These are phyloP conservation scores for Alcedo quadribrachys DNA, from an alignment of 2,797 vertebrate genomes.

Conservation along the genomic window DNA sequence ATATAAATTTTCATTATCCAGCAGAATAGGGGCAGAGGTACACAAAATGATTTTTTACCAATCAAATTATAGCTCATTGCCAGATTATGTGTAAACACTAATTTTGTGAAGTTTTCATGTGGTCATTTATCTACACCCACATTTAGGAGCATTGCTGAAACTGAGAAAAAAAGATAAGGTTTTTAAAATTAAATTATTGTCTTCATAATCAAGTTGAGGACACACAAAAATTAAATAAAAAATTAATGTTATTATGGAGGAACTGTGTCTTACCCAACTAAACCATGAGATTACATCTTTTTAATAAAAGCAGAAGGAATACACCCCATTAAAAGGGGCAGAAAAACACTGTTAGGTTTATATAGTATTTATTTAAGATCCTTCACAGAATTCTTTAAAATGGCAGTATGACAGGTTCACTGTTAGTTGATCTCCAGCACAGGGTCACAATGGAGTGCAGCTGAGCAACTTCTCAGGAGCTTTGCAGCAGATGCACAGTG, in stretches of 20 bases:
- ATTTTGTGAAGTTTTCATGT: conserved; percentile 86
- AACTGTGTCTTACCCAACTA: conserved; percentile 66
- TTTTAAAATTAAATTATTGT: conserved; percentile 80
- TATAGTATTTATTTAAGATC: neutral
- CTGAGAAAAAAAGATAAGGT: conserved; percentile 70
- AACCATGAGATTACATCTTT: conserved; percentile 47
- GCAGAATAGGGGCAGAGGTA: conserved; percentile 87
- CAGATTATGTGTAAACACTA: conserved; percentile 85
- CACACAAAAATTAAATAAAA: conserved; percentile 78
- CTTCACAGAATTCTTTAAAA: neutral
- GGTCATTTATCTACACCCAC: conserved; percentile 84
- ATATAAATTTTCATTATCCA: conserved; percentile 90
- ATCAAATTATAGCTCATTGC: conserved; percentile 87
- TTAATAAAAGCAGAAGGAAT: conserved; percentile 68
- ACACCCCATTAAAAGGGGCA: neutral
- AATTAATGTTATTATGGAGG: conserved; percentile 75
- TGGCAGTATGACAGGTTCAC: neutral
- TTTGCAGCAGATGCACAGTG: neutral
- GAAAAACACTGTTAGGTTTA: neutral
- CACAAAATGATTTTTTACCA: conserved; percentile 87
- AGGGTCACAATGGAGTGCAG: fast-evolving
- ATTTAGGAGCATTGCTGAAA: conserved; percentile 74
- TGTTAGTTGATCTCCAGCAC: neutral
- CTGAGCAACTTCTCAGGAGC: neutral
- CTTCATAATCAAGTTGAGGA: conserved; percentile 79